Evolutionary conservation across 2,888 invertebrate genomes (phyloP).

Genomic region (Caenorhabditis sp.): DNA sequence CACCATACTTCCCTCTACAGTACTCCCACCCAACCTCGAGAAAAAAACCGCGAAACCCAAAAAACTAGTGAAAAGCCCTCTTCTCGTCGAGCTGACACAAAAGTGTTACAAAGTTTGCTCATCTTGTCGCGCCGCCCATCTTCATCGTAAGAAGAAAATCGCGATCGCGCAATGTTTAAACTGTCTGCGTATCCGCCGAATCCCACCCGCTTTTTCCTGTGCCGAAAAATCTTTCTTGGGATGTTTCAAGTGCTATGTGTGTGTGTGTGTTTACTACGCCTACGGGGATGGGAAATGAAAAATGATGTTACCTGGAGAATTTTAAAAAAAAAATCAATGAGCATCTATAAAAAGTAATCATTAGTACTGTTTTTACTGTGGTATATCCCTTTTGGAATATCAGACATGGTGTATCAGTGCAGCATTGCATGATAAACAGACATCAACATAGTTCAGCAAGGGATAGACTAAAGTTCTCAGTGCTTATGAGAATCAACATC

Average conservation of each 20-base stretch:
- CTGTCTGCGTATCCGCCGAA: not conserved
- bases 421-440: no score
- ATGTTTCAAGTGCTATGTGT: not conserved
- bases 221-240: not conserved
- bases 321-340: no score
- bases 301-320: not conserved
- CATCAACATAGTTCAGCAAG: no score
- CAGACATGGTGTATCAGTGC: no score
- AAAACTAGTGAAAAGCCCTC: not conserved
- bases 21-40: no score
- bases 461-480: no score
- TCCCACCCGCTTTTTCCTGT: not conserved
- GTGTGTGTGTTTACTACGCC: not conserved
- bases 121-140: not conserved
- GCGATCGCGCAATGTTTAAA: not conserved
- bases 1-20: no score
- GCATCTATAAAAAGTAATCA: no score
- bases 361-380: no score
- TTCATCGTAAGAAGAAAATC: not conserved
- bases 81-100: not conserved
- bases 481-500: no score
- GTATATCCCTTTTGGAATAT: no score
- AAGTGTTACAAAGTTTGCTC: slow-evolving; percentile 3
- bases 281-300: not conserved
- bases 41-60: not conserved